These are phyloP conservation scores for Megalopta genalis DNA, from an alignment of 1,140 invertebrate species.

Conservation along the genomic window DNA sequence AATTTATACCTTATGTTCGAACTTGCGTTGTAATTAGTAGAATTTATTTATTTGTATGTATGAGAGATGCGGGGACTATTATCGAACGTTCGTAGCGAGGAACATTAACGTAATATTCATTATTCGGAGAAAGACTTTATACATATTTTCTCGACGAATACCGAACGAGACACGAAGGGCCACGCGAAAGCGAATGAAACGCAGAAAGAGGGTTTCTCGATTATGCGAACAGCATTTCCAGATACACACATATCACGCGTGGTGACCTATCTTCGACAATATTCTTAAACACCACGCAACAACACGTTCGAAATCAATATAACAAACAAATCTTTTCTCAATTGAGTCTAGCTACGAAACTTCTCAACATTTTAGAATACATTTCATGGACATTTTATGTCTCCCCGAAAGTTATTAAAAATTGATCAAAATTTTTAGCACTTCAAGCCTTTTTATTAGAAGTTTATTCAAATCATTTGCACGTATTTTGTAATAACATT, in stretches of 20 bases:
- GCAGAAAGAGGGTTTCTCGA: background rate
- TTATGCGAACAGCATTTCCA: slow-evolving; percentile 8
- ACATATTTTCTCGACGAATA: background rate
- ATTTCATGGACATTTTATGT: background rate
- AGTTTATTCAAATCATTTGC: no score
- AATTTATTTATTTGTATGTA: slow-evolving; percentile 61
- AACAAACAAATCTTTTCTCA: background rate
- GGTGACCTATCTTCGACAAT: slow-evolving; percentile 21
- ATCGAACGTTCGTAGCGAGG: slow-evolving; percentile 5
- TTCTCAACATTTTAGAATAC: background rate
- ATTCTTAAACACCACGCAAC: background rate
- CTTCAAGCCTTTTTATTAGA: no score
- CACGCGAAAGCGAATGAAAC: background rate
- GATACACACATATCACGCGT: slow-evolving; percentile 59
- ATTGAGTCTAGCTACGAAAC: background rate
- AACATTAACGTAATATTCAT: background rate
- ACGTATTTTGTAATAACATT: no score
- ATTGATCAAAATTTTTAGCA: background rate
- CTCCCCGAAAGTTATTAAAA: background rate
- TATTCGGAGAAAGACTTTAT: background rate
- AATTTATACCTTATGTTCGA: slow-evolving; percentile 63
- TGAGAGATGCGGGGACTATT: slow-evolving; percentile 11
- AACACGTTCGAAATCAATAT: background rate
- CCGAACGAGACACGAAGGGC: background rate
- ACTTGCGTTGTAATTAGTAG: slow-evolving; percentile 60